A percentile compares a stretch with the other conserved stretches of the same genome.
Conservation (phyloP, 2,113 vertebrate genomes). For the Microcebus ravelobensis region DNA sequence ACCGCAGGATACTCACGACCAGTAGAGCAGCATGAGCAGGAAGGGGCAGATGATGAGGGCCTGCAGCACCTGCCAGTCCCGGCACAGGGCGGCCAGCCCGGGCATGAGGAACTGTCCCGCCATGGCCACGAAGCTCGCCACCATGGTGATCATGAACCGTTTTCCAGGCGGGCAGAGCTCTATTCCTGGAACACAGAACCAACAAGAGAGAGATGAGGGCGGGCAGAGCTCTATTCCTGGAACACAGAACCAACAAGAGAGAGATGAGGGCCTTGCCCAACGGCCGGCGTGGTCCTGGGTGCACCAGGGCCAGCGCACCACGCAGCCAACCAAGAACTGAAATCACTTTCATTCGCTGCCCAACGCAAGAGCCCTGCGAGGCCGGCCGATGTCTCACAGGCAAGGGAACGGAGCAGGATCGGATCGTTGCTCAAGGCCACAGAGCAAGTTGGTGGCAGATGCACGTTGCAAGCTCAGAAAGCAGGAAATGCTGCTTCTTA, state of each 20-base stretch:
- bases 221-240: no score
- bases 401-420: background rate
- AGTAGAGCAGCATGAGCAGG: conserved; percentile 95
- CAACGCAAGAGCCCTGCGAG: accelerated
- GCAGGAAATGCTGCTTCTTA: background rate
- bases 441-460: background rate
- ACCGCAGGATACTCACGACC: conserved; percentile 90
- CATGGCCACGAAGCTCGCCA: conserved; percentile 95
- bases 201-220: no score
- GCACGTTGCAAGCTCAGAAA: background rate
- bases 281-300: no score
- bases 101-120: conserved; percentile 97
- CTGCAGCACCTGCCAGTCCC: conserved; percentile 97
- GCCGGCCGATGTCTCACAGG: background rate
- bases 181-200: conserved; percentile 90
- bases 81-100: conserved; percentile 93
- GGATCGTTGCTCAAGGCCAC: background rate
- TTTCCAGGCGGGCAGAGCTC: conserved; percentile 95
- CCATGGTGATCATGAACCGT: conserved; percentile 98
- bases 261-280: background rate
- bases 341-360: background rate
- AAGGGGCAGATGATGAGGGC: conserved; percentile 97
- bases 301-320: background rate
- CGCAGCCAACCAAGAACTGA: background rate
- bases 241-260: no score